Percentiles rank a stretch among this genome's conserved stretches.
Evolutionary conservation across 1,140 invertebrate genomes (phyloP).

Genomic region (Trachymyrmex cornetzi): DNA sequence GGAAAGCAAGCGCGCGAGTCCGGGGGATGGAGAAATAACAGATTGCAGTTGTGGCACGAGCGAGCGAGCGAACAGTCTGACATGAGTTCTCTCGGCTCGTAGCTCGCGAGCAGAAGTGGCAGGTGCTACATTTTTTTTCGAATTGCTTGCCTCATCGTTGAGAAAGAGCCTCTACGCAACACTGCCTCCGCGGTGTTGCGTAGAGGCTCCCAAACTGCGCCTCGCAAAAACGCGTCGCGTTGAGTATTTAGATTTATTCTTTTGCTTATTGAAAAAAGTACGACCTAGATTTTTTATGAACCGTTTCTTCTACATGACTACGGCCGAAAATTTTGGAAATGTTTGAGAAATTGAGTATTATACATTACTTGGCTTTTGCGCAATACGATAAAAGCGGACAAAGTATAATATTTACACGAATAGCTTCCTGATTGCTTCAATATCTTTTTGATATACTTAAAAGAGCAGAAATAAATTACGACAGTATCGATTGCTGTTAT

Average conservation of each 20-base stretch:
- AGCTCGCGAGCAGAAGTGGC: conserved; percentile 79
- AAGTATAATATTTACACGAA: neutral
- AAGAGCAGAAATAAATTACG: neutral
- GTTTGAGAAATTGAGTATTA: too few relatives aligned
- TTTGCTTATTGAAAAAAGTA: conserved; percentile 19
- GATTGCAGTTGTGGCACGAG: conserved; percentile 85
- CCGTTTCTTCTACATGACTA: neutral
- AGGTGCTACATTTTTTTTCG: conserved; percentile 84
- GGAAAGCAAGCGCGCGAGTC: conserved; percentile 43
- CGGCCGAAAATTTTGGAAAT: neutral
- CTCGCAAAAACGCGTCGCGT: conserved; percentile 38
- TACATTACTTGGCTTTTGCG: too few relatives aligned
- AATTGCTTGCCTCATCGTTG: conserved; percentile 69
- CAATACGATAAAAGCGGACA: too few relatives aligned
- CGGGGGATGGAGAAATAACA: conserved; percentile 80
- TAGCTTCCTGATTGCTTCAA: neutral
- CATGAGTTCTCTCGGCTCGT: conserved; percentile 62
- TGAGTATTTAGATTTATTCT: conserved; percentile 53
- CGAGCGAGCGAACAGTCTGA: conserved; percentile 71
- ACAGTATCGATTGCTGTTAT: neutral
- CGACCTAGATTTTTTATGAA: neutral
- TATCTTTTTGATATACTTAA: neutral
- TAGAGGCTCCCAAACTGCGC: conserved; percentile 80
- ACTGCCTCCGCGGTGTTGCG: conserved; percentile 57
- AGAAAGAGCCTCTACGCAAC: conserved; percentile 70